Base-by-base conservation (phyloP, 2,888 invertebrate species). In the Eupeodes latifasciatus region DNA sequence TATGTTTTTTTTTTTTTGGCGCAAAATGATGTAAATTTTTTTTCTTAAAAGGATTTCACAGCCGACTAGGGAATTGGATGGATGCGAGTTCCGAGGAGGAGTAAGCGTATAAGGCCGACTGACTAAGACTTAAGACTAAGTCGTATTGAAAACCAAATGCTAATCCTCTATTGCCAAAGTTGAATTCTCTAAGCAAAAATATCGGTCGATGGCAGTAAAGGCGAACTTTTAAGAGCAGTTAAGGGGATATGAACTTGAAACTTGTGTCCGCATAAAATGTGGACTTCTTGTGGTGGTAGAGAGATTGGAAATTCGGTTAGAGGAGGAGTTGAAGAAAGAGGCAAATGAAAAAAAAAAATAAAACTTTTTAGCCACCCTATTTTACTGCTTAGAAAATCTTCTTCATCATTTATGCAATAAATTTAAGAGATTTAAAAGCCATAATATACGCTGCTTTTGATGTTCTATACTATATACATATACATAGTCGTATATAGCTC, bases 91-190 rank as follows among this genome's bases (percentile, higher is more conserved):
- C 27, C 10, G 19, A 19, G 47, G 10, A 34, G 19, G 16, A 5
- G 12, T 61, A 5, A 16, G 53, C 11, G 16, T 10, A 27, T 27
- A 27, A 27, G 47, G 12, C 47, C 11, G 47, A 11, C 4, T 10
- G 40, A 40, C 40, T 40, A 9, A 40, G 40, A 40, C 40, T 27
- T 40, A 40, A 61, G 36, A 36, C n/a, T 14, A 19, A 40, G 64
- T 19, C 61, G 53, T 62, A 80, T 74, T 80, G 76, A 76, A 74
- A 55, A 53, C 79, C 74, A 61, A 86, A 83, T 83, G 79, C 71
- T 87, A 87, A 83, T 87, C 86, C 79, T 64, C 86, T 80, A 79
- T 76, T 76, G 71, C 19, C 64, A 72, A 87, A 83, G 86, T 80
- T 83, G 83, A 87, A 83, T 83, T 76, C 83, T 79, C 82, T 82